phyloP scores from a whole-genome alignment of 2,113 vertebrate species.

The Ophthalmolycus amberensis region DNA sequence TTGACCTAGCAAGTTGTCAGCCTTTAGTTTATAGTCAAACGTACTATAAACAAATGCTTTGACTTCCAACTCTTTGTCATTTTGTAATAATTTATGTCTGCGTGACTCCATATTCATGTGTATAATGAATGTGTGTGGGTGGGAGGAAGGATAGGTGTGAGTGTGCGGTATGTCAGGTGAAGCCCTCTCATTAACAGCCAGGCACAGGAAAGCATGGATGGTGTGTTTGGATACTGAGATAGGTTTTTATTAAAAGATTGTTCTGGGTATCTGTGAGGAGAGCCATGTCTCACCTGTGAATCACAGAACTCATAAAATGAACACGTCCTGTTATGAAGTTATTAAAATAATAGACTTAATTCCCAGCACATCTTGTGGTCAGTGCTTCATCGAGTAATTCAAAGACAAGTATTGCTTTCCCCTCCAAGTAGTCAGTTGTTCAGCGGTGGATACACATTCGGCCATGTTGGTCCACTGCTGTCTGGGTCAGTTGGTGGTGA shows the following conservation, averaged over 20 bases:
- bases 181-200: constrained; percentile 26
- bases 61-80: background rate
- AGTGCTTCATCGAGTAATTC: background rate
- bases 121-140: constrained; percentile 10
- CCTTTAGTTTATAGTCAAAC: constrained; percentile 19
- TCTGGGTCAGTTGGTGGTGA: background rate
- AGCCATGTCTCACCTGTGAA: background rate
- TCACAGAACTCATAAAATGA: constrained; percentile 5
- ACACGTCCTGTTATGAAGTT: background rate
- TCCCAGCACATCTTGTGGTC: background rate
- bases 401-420: background rate
- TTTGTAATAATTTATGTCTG: background rate
- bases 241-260: constrained; percentile 8
- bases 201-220: constrained; percentile 6
- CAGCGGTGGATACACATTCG: background rate
- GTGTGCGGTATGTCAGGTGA: constrained; percentile 31
- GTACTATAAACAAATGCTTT: background rate
- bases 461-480: background rate
- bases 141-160: constrained; percentile 17
- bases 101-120: background rate
- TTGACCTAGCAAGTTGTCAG: constrained; percentile 37
- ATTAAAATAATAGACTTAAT: background rate
- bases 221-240: constrained; percentile 1
- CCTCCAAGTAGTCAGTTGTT: background rate
- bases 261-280: background rate